phyloP scores from a whole-genome alignment of 92 coral and sea anemone species.

The Porites rus region DNA sequence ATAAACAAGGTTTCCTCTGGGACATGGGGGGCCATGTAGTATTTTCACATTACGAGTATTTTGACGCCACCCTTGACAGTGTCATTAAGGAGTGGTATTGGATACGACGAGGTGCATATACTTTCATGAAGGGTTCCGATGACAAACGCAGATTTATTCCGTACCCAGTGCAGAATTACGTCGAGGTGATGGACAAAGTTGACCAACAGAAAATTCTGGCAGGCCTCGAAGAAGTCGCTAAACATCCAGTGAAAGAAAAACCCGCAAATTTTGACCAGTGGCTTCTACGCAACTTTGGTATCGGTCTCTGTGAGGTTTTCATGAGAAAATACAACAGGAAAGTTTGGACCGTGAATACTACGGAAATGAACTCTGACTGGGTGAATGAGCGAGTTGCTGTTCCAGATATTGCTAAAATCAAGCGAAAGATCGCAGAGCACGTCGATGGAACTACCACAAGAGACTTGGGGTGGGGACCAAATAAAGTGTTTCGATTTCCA shows the following conservation, averaged over 20 bases:
- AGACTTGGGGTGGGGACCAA: conserved; percentile 73
- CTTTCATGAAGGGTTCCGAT: conserved; percentile 74
- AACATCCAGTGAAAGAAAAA: background rate
- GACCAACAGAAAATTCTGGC: conserved; percentile 34
- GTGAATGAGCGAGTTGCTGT: conserved; percentile 78
- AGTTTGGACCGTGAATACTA: conserved; percentile 73
- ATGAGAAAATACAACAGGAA: conserved; percentile 77
- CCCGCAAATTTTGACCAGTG: conserved; percentile 71
- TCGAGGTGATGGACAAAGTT: conserved; percentile 59
- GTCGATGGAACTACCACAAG: conserved; percentile 21
- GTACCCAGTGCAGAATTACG: conserved; percentile 59
- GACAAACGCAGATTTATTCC: conserved; percentile 62
- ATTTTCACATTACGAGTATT: conserved; percentile 66
- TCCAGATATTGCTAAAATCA: conserved; percentile 62
- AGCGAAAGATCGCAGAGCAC: conserved; percentile 25
- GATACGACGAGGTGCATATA: conserved; percentile 60
- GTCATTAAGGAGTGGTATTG: conserved; percentile 53
- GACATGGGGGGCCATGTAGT: conserved; percentile 76
- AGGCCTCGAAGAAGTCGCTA: conserved; percentile 45
- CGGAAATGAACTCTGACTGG: conserved; percentile 75
- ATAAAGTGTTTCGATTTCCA: conserved; percentile 66
- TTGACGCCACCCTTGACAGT: conserved; percentile 46
- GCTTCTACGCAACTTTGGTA: conserved; percentile 65
- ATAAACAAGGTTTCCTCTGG: conserved; percentile 66
- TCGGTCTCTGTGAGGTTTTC: conserved; percentile 53